Conservation (phyloP, 1,140 invertebrate species). For the Amyelois transitella region DNA sequence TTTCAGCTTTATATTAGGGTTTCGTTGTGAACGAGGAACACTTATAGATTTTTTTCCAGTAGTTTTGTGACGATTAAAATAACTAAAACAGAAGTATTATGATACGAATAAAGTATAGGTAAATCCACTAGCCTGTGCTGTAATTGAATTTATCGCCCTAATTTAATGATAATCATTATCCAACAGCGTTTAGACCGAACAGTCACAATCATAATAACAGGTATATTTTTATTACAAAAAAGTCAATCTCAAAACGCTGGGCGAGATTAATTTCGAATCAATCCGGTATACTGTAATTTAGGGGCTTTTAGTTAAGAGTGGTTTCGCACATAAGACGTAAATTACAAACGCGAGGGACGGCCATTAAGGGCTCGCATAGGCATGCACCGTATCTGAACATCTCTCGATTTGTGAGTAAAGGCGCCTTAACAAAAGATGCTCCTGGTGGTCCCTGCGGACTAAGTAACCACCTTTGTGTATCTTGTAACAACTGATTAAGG, state of each 20-base stretch:
- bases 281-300: constrained; percentile 66
- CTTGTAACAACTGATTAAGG: background rate
- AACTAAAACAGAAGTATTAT: too few species aligned
- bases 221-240: constrained; percentile 15
- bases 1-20: too few species aligned
- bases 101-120: too few species aligned
- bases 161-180: background rate
- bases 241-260: constrained; percentile 25
- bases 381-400: constrained; percentile 64
- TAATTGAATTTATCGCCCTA: background rate
- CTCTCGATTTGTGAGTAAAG: constrained; percentile 63
- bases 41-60: too few species aligned
- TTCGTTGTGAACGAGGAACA: too few species aligned
- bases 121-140: background rate
- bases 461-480: constrained; percentile 28
- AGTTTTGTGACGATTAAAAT: too few species aligned
- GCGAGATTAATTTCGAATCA: constrained; percentile 65
- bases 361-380: constrained; percentile 61
- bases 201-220: constrained; percentile 14
- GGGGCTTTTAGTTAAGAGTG: constrained; percentile 69
- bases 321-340: constrained; percentile 72
- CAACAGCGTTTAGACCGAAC: background rate
- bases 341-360: constrained; percentile 58
- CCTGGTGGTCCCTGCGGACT: constrained; percentile 59
- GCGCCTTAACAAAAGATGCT: constrained; percentile 64